phyloP scores from a whole-genome alignment of 2,113 vertebrate genomes.

The Corvus moneduloides region DNA sequence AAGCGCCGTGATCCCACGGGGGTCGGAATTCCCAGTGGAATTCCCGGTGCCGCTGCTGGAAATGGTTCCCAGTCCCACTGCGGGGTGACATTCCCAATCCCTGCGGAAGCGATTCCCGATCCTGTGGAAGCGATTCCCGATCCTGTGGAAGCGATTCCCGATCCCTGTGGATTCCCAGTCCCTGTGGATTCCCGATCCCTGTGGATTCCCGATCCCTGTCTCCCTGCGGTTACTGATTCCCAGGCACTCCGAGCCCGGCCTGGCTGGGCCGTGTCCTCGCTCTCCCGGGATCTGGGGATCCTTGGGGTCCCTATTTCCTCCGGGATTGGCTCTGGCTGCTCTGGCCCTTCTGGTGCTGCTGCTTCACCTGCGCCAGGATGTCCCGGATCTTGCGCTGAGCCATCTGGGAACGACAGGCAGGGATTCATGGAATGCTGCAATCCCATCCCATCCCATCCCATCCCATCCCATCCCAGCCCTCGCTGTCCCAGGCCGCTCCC shows the following conservation, averaged over 20 bases:
- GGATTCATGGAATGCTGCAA: neutral
- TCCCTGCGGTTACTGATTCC: constrained; percentile 56
- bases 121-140: no score
- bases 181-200: neutral
- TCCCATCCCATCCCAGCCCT: no score
- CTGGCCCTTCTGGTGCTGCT: constrained; percentile 89
- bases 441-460: neutral
- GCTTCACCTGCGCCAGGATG: constrained; percentile 93
- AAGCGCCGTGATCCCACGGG: neutral
- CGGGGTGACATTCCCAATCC: neutral
- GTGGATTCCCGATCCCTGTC: neutral
- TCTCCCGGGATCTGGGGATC: neutral
- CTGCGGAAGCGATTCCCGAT: no score
- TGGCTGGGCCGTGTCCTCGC: neutral
- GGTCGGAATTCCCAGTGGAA: neutral
- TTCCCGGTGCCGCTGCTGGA: neutral
- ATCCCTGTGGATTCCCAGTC: neutral
- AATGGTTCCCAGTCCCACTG: neutral
- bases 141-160: neutral
- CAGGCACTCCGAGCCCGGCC: constrained; percentile 81
- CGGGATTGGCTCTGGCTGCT: constrained; percentile 72
- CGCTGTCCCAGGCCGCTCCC: neutral
- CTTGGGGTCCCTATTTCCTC: constrained; percentile 63
- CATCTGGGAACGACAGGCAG: constrained; percentile 64
- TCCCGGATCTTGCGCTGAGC: constrained; percentile 95